Evolutionary conservation across 2,113 vertebrate genomes (phyloP), one percentile per base, ranked within the genome.

Genomic region (Hipposideros armiger): DNA sequence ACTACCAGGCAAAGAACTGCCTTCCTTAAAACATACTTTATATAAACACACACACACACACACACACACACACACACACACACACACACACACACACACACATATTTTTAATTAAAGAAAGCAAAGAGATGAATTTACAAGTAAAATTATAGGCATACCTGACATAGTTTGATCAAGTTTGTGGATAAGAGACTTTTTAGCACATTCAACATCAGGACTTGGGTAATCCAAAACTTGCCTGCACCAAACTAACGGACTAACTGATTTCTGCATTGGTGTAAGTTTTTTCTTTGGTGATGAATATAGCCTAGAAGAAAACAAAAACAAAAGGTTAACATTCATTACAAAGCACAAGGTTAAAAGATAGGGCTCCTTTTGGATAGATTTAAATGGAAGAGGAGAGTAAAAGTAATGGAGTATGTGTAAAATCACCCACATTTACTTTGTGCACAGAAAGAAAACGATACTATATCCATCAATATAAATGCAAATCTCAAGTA

Each of bases 111-210:
- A 36, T 36, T 78, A 84, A 94, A 94, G n/a, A 91, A 94, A 92
- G 74, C n/a, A 94, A 91, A 95, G 54, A 73, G 45, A 90, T 74
- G 4, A 90, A 93, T 87, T 94, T 81, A 62, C 24, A 95, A 96
- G 45, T 83, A 83, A 97, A 95, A 88, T 66, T 60, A 96, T 13
- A 90, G 89, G 98, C 98, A 98, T 99, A 99, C 99, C 99, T 47
- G 99, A 99, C 99, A 99, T 99, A 90, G 99, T 99, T 98, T 99
- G 99, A 96, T 99, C 99, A 97, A 99, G 99, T 93, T 99, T 99
- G 98, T 99, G 99, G 96, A 99, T 99, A 97, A 99, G 99, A 20
- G 99, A 99, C 92, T 99, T 99, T 98, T 99, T 99, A 98, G 99
- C 99, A 96, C 99, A 99, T 98, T 99, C 99, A 98, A 99, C 99